Percentiles rank a stretch among this genome's conserved stretches.
These are phyloP conservation scores for Reinhardtius hippoglossoides DNA, from an alignment of 2,113 vertebrate genomes.

Conservation along the genomic window DNA sequence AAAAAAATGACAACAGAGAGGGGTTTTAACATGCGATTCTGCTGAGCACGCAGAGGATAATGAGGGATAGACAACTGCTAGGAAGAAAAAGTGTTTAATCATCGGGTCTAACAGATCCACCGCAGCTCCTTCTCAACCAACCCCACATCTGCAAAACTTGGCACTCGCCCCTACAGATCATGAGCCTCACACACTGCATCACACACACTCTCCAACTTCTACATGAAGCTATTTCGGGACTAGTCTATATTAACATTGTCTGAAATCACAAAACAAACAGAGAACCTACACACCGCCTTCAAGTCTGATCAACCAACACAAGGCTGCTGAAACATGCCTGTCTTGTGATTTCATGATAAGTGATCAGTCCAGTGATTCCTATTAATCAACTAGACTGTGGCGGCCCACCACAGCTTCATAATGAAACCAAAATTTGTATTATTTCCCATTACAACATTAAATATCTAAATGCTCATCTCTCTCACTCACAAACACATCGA, in stretches of 20 bases:
- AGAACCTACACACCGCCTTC: slow-evolving; percentile 16
- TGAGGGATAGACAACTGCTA: slow-evolving; percentile 27
- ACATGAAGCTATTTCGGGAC: slow-evolving; percentile 60
- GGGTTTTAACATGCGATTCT: slow-evolving; percentile 41
- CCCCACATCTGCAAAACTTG: slow-evolving; percentile 64
- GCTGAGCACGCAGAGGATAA: slow-evolving; percentile 55
- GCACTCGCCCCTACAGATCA: slow-evolving; percentile 52
- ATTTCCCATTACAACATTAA: too few species aligned
- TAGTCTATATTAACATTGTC: slow-evolving; percentile 40
- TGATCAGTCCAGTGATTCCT: slow-evolving; percentile 3
- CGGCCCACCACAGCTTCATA: not conserved
- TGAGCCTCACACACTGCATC: slow-evolving; percentile 64
- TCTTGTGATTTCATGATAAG: slow-evolving; percentile 41
- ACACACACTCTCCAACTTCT: slow-evolving; percentile 60
- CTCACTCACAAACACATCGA: not conserved
- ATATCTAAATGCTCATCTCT: not conserved
- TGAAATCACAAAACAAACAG: slow-evolving; percentile 44
- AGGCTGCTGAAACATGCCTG: slow-evolving; percentile 10
- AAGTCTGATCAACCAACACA: slow-evolving; percentile 16
- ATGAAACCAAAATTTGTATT: not conserved
- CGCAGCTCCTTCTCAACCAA: slow-evolving; percentile 29
- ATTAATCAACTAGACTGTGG: not conserved
- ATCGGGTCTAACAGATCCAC: slow-evolving; percentile 38
- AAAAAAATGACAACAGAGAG: slow-evolving; percentile 46
- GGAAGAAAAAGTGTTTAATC: slow-evolving; percentile 47